Percentiles rank a stretch among this genome's conserved stretches.
Evolutionary conservation across 1,140 invertebrate species (phyloP).

Genomic region (Notospermus geniculatus): DNA sequence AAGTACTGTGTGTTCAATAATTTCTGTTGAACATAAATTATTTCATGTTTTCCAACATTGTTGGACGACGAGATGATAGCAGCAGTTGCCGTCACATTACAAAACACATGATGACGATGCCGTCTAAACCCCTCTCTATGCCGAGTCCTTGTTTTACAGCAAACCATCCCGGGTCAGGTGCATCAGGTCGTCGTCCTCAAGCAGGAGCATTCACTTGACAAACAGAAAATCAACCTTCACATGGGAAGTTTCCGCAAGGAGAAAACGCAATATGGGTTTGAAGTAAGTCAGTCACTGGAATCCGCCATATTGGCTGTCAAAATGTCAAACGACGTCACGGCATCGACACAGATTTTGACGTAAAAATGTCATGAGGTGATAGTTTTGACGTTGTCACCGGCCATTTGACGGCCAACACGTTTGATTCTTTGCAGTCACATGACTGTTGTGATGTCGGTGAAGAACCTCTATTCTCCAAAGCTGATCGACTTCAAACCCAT

Average conservation of each 20-base stretch:
- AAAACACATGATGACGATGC: neutral
- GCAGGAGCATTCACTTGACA: constrained; percentile 26
- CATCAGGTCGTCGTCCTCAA: constrained; percentile 43
- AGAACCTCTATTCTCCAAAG: too few species aligned
- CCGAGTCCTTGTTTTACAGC: constrained; percentile 25
- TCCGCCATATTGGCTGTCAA: too few species aligned
- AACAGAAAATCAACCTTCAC: constrained; percentile 29
- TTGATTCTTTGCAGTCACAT: too few species aligned
- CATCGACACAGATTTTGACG: too few species aligned
- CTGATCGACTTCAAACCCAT: neutral
- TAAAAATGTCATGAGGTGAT: too few species aligned
- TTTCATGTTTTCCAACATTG: too few species aligned
- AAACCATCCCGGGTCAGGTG: constrained; percentile 38
- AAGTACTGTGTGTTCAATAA: too few species aligned
- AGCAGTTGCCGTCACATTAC: neutral
- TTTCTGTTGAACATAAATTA: too few species aligned
- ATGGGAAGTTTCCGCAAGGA: constrained; percentile 35
- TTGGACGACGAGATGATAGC: neutral
- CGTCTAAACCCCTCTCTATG: neutral
- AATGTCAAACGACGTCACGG: too few species aligned
- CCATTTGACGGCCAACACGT: too few species aligned
- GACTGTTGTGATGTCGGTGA: too few species aligned
- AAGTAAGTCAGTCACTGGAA: neutral
- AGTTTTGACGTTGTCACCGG: too few species aligned
- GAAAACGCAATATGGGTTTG: constrained; percentile 7